phyloP scores from a whole-genome alignment of 2,797 vertebrate species.

The Monodelphis domestica region DNA sequence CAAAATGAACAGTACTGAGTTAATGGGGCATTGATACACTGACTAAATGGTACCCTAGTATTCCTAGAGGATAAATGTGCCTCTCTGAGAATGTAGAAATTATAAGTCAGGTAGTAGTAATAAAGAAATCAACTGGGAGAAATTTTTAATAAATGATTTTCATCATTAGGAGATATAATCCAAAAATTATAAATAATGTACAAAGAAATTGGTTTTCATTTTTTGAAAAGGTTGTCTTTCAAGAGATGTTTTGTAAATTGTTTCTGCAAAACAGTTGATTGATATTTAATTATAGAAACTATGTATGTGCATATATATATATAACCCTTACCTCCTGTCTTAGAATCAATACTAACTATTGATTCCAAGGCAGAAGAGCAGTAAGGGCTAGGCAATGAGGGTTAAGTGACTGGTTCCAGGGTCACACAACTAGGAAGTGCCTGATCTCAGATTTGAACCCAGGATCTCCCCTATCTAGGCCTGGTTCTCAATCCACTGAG shows the following conservation, averaged over 20 bases:
- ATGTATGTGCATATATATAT: no score
- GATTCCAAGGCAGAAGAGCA: no score
- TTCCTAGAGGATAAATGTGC: neutral
- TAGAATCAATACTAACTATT: no score
- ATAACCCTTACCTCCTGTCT: no score
- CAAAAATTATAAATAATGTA: neutral
- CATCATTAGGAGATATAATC: neutral
- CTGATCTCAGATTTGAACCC: no score
- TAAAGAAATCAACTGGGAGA: neutral
- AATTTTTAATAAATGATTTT: neutral
- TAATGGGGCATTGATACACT: neutral
- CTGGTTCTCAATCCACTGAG: no score
- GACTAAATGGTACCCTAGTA: neutral
- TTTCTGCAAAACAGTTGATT: neutral
- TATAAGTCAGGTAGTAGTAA: neutral
- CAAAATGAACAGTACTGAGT: neutral
- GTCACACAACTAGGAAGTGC: no score
- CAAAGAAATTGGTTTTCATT: neutral
- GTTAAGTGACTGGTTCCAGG: no score
- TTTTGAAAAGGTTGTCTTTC: neutral
- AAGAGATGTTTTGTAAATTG: neutral
- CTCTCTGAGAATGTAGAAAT: neutral
- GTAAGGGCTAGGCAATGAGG: no score
- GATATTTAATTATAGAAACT: neutral
- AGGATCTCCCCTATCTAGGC: no score